Evolutionary conservation across 2,797 vertebrate species (phyloP).

Genomic region (Ctenochaetus hawaiiensis): DNA sequence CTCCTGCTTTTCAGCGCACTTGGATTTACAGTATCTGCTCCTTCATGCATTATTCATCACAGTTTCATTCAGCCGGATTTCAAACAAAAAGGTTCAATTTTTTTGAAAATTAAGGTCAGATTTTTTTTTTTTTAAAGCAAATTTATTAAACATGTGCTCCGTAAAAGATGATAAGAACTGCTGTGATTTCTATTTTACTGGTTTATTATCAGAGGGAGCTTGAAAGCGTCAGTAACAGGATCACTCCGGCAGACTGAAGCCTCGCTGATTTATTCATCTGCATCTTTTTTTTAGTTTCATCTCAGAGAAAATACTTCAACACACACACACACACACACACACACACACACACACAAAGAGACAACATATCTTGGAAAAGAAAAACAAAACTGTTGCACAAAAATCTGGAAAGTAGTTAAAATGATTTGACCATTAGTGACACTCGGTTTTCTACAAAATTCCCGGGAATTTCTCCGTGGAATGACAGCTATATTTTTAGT

Average conservation of each 20-base stretch:
- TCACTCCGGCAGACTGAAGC: constrained; percentile 39
- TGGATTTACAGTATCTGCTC: constrained; percentile 63
- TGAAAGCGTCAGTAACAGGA: constrained; percentile 49
- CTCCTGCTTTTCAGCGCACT: constrained; percentile 60
- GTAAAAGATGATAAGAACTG: constrained; percentile 43
- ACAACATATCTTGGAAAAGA: constrained; percentile 38
- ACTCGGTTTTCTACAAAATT: constrained; percentile 68
- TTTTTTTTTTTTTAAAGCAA: constrained; percentile 22
- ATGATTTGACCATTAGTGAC: constrained; percentile 74
- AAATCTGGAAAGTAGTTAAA: constrained; percentile 62
- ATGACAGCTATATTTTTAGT: constrained; percentile 81
- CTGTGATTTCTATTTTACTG: constrained; percentile 45
- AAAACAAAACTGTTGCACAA: constrained; percentile 46
- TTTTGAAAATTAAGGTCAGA: constrained; percentile 45
- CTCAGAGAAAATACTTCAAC: constrained; percentile 41
- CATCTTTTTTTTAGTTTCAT: constrained; percentile 20
- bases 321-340: not conserved
- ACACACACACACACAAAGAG: constrained; percentile 5
- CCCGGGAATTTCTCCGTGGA: constrained; percentile 75
- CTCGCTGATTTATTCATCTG: constrained; percentile 63
- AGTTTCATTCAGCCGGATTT: constrained; percentile 51
- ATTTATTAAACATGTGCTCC: constrained; percentile 33
- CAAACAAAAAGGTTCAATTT: constrained; percentile 58
- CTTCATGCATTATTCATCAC: constrained; percentile 67
- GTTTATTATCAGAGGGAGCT: constrained; percentile 52